Conservation (phyloP, 2,888 invertebrate genomes). For the Aphidius colemani region DNA sequence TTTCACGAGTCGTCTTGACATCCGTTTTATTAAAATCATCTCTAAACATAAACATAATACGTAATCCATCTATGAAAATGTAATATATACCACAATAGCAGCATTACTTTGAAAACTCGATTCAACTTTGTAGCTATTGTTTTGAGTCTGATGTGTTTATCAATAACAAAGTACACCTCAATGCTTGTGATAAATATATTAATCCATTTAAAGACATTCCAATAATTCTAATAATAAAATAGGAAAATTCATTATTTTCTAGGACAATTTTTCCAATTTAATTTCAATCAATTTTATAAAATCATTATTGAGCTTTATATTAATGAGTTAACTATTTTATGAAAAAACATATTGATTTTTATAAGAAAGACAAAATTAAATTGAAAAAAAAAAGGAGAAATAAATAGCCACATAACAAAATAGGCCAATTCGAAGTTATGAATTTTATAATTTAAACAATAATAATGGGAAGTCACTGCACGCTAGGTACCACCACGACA, state of each 20-base stretch:
- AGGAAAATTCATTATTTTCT: no score
- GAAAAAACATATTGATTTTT: no score
- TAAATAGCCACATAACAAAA: no score
- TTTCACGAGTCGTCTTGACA: constrained; percentile 9
- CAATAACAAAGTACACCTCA: background rate
- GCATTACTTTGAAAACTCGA: constrained; percentile 11
- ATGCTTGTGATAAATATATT: constrained; percentile 1
- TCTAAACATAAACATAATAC: background rate
- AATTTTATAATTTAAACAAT: constrained; percentile 32
- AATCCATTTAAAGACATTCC: background rate
- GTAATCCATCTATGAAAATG: no score
- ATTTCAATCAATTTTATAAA: background rate
- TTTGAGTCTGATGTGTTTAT: constrained; percentile 15
- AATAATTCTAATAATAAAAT: no score
- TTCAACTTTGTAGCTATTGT: constrained; percentile 22
- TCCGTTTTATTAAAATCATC: constrained; percentile 8
- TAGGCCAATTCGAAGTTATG: constrained; percentile 30
- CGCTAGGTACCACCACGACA: constrained; percentile 45
- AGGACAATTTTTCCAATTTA: background rate
- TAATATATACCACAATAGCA: no score
- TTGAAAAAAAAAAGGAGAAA: no score
- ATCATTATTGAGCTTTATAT: no score
- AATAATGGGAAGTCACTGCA: constrained; percentile 34
- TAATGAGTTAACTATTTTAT: background rate
- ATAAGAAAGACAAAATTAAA: no score